Percentiles rank a stretch among this genome's conserved stretches.
These are phyloP conservation scores for Athalia rosae DNA, from an alignment of 2,888 invertebrate species.

Conservation along the genomic window DNA sequence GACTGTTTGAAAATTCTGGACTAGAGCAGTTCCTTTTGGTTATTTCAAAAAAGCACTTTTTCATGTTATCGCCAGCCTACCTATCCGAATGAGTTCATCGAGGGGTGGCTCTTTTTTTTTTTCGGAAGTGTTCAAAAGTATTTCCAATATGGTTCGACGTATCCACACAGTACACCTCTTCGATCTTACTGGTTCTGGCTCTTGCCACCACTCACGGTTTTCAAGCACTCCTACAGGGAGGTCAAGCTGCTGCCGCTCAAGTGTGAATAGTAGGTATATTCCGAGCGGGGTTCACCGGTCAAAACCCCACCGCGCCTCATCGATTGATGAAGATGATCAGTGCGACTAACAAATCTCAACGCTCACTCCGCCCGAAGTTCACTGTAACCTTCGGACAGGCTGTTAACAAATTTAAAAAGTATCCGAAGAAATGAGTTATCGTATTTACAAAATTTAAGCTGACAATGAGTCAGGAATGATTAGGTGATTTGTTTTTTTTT, in stretches of 20 bases:
- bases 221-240: slow-evolving; percentile 31
- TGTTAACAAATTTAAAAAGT: no score
- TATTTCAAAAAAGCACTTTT: no score
- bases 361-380: background rate
- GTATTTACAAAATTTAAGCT: no score
- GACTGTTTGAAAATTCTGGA: no score
- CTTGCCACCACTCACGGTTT: slow-evolving; percentile 31
- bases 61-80: no score
- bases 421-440: no score
- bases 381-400: no score
- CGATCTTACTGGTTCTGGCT: slow-evolving; percentile 14
- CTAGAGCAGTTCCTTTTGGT: no score
- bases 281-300: slow-evolving; percentile 16
- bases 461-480: no score
- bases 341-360: background rate
- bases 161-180: slow-evolving; percentile 30
- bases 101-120: slow-evolving; percentile 3
- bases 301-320: slow-evolving; percentile 9
- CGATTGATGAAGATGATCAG: slow-evolving; percentile 23
- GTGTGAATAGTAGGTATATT: slow-evolving; percentile 8
- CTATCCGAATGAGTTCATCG: background rate
- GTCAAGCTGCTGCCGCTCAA: slow-evolving; percentile 20
- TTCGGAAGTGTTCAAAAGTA: slow-evolving; percentile 3
- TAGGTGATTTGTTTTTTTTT: no score
- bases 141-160: slow-evolving; percentile 36